Base-by-base conservation (phyloP, 2,888 invertebrate species). In the Lasioglossum zephyrum region DNA sequence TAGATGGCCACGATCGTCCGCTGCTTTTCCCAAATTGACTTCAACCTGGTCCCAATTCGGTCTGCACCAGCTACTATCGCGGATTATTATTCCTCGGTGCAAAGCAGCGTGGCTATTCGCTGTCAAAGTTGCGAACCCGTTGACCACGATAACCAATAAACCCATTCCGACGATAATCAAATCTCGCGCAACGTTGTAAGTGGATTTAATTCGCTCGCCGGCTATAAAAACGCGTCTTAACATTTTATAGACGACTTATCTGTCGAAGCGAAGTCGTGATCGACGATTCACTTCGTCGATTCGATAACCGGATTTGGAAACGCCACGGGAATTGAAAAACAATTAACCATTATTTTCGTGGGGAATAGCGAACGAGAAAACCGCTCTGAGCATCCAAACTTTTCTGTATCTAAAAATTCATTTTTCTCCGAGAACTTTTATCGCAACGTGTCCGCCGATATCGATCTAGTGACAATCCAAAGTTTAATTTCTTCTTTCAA, bases 111-210 rank as follows among this genome's bases (percentile, higher is more conserved):
- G 8, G 63, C 16, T 18, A 31, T 6, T 6, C 63, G 1, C 63
- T 63, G 31, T 31, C 69, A 39, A 69, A 39, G 69, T 69, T 39
- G 22, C 39, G 39, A 69, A 69, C 69, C 69, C 36, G 69, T 69
- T 69, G 36, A 36, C 49, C 4, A 31, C 69, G 69, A 69, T 69
- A 69, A 69, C 69, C 39, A 69, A 69, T 69, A 69, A 69, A 39
- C 69, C 69, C 73, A 63, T 57, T 72, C 66, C 77, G 31, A 49
- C 47, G 69, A 69, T 69, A 69, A 69, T 69, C 22, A 39, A 69
- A 69, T 69, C 69, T 39, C 39, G 18, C 39, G 39, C 39, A 9
- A 39, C 39, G 39, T 69, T 69, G 18, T 39, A 39, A 69, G 69
- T 18, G 39, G 18, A 36, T 69, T 69, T 69, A 22, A 39, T 39